Evolutionary conservation across 1,140 invertebrate genomes (phyloP), one percentile per base, ranked within the genome.

Genomic region (Goniozus legneri): DNA sequence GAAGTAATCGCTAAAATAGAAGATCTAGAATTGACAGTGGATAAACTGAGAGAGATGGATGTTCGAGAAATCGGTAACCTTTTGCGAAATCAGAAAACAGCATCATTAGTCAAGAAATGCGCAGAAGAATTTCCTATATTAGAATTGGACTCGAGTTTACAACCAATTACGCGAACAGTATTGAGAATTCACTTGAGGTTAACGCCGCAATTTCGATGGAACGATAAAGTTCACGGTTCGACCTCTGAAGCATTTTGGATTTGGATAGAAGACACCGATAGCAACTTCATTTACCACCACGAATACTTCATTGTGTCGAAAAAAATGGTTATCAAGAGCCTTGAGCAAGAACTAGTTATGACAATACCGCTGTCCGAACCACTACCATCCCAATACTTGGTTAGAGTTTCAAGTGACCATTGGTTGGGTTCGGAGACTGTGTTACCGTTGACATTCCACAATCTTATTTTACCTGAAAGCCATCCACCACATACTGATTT

Each of bases 261-360:
- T 39, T 98, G 96, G 93, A 88, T 99, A 12, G 95, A 98, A 76
- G 95, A 99, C 77, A 88, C 94, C 0, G 88, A 92, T 10, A 89
- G 81, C 47, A 93, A 97, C 71, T 86, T 85, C 54, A 98, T 99
- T 65, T 96, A 98, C 71, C 97, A 99, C 77, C 89, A 89, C 39
- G 97, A 99, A 68, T 88, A 91, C 60, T 92, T 98, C 68, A 80
- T 89, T 10, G 71, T 98, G 1, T 90, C 87, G 13, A 89, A 88
- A 73, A 92, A 92, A 77, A 86, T 91, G 79, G 91, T 95, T 50
- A 70, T 77, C 16, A 80, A 77, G 56, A 76, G 79, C 8, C 87
- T 95, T 64, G 75, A 83, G 1, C 90, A 96, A 67, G 85, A 90
- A 56, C 72, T 99, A 2, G 83, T 95, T 2, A 97, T 99, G 76